phyloP scores from a whole-genome alignment of 2,888 invertebrate species.

The Leucoma salicis region DNA sequence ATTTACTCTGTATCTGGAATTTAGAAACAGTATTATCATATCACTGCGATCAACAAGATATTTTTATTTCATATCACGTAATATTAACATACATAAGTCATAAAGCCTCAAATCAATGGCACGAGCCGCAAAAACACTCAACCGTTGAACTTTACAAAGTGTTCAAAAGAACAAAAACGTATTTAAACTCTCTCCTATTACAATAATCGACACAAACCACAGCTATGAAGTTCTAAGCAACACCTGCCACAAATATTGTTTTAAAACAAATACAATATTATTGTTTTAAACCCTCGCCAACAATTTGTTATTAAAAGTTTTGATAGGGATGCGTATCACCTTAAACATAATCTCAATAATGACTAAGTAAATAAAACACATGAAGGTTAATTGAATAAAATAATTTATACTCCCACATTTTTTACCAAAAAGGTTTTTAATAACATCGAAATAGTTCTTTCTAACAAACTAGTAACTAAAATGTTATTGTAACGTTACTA shows the following conservation, averaged over 20 bases:
- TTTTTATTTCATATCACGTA: too few relatives aligned
- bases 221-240: constrained; percentile 4
- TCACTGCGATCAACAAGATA: too few relatives aligned
- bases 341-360: background rate
- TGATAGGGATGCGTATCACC: constrained; percentile 3
- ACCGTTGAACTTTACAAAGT: background rate
- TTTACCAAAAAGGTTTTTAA: too few relatives aligned
- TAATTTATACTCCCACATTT: too few relatives aligned
- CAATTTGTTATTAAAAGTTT: background rate
- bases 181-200: too few relatives aligned
- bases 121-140: background rate
- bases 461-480: too few relatives aligned
- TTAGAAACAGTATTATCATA: too few relatives aligned
- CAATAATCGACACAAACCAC: constrained; percentile 4
- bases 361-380: too few relatives aligned
- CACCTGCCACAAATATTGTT: constrained; percentile 7
- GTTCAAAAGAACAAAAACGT: background rate
- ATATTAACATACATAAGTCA: background rate
- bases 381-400: too few relatives aligned
- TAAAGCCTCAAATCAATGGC: background rate
- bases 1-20: too few relatives aligned
- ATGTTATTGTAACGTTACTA: too few relatives aligned
- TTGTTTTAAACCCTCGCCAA: constrained; percentile 1
- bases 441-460: too few relatives aligned
- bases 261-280: constrained; percentile 5